Percentiles rank a stretch among this genome's conserved stretches.
These are phyloP conservation scores for Teleogryllus occipitalis DNA, from an alignment of 1,140 invertebrate species.

Conservation along the genomic window DNA sequence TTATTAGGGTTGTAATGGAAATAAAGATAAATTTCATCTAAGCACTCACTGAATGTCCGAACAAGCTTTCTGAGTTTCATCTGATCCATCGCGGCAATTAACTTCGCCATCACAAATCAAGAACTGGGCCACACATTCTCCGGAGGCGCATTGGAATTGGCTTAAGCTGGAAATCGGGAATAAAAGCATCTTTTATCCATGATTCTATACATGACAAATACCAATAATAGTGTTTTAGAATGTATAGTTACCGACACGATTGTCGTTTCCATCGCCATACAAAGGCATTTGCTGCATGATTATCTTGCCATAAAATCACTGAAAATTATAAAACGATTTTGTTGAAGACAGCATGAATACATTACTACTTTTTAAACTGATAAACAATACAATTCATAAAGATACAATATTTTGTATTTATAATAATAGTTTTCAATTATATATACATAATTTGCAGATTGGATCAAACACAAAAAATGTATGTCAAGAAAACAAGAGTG, in stretches of 20 bases:
- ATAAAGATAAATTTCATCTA: not conserved
- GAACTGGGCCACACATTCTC: conserved; percentile 45
- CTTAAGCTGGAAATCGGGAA: conserved; percentile 23
- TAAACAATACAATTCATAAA: no score
- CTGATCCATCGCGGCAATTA: conserved; percentile 58
- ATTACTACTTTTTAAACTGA: no score
- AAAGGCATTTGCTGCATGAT: no score
- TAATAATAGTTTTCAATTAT: no score
- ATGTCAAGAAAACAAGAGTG: no score
- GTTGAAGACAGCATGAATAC: no score
- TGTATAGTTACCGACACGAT: not conserved
- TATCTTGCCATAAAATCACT: no score
- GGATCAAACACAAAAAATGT: no score
- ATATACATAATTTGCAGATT: no score
- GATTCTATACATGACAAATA: not conserved
- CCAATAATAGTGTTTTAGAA: not conserved
- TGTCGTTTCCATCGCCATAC: not conserved
- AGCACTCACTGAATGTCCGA: conserved; percentile 18
- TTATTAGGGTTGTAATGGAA: no score
- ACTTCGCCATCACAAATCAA: conserved; percentile 54
- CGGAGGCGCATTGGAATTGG: conserved; percentile 45
- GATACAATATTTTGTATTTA: no score
- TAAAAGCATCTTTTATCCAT: not conserved
- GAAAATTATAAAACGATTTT: no score
- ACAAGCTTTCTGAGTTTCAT: conserved; percentile 45